Conservation (phyloP, 2,113 vertebrate genomes). For the Beaufortia kweichowensis region DNA sequence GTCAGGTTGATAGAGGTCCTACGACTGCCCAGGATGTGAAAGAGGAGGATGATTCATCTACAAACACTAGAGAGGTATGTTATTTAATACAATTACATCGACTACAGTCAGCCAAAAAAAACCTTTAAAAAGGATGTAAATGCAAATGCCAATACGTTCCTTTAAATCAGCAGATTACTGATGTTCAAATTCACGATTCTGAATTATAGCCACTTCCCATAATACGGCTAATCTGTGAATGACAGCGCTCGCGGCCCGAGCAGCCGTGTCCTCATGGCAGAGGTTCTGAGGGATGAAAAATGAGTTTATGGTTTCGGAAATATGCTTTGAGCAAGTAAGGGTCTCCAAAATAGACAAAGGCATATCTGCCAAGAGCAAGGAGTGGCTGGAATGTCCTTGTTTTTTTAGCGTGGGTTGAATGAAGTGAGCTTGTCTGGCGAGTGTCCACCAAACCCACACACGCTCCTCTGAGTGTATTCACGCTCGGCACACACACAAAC, state of each 20-base stretch:
- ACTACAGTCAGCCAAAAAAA: background rate
- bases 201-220: too few relatives aligned
- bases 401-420: slow-evolving; percentile 57
- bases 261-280: background rate
- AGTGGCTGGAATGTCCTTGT: slow-evolving; percentile 63
- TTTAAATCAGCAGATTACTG: too few relatives aligned
- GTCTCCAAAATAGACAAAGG: slow-evolving; percentile 55
- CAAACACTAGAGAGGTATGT: background rate
- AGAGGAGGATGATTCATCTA: background rate
- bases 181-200: too few relatives aligned
- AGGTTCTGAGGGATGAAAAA: slow-evolving; percentile 2
- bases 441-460: slow-evolving; percentile 59
- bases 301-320: slow-evolving; percentile 42
- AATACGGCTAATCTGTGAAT: slow-evolving; percentile 28
- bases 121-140: too few relatives aligned
- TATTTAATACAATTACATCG: slow-evolving; percentile 1
- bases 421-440: slow-evolving; percentile 52
- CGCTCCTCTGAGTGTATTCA: slow-evolving; percentile 30
- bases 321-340: slow-evolving; percentile 46
- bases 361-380: slow-evolving; percentile 60
- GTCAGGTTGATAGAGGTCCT: slow-evolving; percentile 32
- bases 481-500: slow-evolving; percentile 33
- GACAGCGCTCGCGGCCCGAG: background rate
- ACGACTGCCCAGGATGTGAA: background rate
- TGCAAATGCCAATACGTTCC: too few relatives aligned